Conservation (phyloP, 2,888 invertebrate species). For the Caenorhabditis virilis region DNA sequence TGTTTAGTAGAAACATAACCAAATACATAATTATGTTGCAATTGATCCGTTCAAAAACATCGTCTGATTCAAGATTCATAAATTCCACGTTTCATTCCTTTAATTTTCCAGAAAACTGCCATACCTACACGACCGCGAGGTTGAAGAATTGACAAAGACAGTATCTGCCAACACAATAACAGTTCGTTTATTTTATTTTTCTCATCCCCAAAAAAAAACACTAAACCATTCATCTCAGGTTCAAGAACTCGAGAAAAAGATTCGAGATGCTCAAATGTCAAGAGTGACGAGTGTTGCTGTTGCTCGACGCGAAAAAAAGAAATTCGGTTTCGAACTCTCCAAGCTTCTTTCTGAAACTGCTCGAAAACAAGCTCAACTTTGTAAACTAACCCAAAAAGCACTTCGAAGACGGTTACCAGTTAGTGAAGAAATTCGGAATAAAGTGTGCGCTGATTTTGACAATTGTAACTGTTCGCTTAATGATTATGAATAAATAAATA, state of each 20-base stretch:
- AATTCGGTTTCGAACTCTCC: constrained; percentile 8
- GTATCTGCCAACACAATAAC: constrained; percentile 2
- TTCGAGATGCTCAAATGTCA: background rate
- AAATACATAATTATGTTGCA: background rate
- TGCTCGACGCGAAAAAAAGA: background rate
- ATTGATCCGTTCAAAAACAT: no score
- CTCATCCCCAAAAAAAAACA: background rate
- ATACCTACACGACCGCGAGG: constrained; percentile 7
- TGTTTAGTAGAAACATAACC: background rate
- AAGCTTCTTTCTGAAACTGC: constrained; percentile 8
- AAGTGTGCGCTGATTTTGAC: background rate
- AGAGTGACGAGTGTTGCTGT: constrained; percentile 3
- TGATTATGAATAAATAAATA: no score
- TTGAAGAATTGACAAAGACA: constrained; percentile 13
- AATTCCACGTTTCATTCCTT: background rate
- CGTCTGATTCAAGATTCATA: constrained; percentile 1
- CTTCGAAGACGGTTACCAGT: constrained; percentile 6
- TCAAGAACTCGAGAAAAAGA: background rate
- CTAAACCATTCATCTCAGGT: constrained; percentile 1
- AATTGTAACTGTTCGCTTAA: constrained; percentile 2
- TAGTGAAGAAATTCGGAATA: background rate
- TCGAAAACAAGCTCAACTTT: constrained; percentile 9
- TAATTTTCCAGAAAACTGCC: constrained; percentile 21
- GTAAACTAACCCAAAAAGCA: constrained; percentile 11
- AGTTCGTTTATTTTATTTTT: constrained; percentile 6